Evolutionary conservation across 92 coral and sea anemone genomes (phyloP).

Genomic region (Epizoanthus scotinus): DNA sequence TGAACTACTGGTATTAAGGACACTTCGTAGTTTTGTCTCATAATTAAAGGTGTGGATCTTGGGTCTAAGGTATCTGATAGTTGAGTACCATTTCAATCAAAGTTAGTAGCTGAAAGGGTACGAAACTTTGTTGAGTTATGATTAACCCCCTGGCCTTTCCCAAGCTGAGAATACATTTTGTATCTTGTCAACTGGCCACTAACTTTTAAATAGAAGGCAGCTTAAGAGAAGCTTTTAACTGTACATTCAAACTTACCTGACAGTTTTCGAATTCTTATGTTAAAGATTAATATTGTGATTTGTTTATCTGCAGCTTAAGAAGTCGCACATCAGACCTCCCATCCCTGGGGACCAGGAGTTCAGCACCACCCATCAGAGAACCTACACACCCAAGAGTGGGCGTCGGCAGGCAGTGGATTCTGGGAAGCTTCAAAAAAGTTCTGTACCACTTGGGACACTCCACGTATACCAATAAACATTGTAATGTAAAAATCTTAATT

Average conservation of each 20-base stretch:
- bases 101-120: no score
- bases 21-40: no score
- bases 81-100: no score
- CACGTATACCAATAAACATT: conserved; percentile 39
- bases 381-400: conserved; percentile 84
- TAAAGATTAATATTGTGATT: background rate
- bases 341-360: conserved; percentile 78
- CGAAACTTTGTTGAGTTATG: no score
- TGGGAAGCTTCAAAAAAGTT: conserved; percentile 87
- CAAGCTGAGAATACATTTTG: no score
- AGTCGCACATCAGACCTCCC: conserved; percentile 88
- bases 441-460: conserved; percentile 86
- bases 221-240: background rate
- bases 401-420: conserved; percentile 57
- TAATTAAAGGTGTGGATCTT: no score
- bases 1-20: no score
- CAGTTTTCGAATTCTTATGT: background rate
- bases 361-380: conserved; percentile 89
- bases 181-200: background rate
- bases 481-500: no score
- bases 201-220: background rate
- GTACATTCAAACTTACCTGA: background rate
- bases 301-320: conserved; percentile 66
- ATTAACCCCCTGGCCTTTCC: no score
- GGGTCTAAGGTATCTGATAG: no score